Evolutionary conservation across 2,113 vertebrate genomes (phyloP), one percentile per base, ranked within the genome.

Genomic region (Parotia lawesii): DNA sequence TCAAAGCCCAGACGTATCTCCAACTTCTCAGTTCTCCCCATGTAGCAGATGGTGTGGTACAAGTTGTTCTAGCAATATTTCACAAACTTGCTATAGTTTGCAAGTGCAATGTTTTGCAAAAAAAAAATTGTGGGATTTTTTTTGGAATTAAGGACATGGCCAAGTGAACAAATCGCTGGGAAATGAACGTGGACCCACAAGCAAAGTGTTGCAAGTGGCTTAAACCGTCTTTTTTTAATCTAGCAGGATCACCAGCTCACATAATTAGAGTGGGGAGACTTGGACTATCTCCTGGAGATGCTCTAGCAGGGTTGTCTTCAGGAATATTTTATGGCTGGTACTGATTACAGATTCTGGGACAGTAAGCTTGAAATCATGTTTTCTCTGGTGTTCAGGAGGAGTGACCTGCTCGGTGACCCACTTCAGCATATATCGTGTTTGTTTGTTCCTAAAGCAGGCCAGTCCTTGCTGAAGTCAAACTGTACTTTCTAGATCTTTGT

Each of bases 61-160:
- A 92, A 95, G 89, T 96, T 96, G 94, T 97, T 91, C 94, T 95
- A 95, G 95, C 89, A 97, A 91, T 95, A 94, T 91, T 95, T 93
- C 92, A 82, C 87, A 93, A 96, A 94, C 82, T 96, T 94, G 93
- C 79, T 78, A 35, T 79, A 90, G 88, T 91, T 84, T 88, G 64
- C 72, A 91, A 94, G 94, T 40, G 74, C 56, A 80, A 9, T 89
- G 80, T 90, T 97, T 90, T 90, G 53, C 1, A 48, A 37, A 64
- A 87, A 62, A 38, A 65, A 57, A 25, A 1, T 6, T 6, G 51
- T 48, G n/a, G 45, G n/a, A 7, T 61, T 72, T 93, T 76, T 95
- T 95, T 91, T 54, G 10, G 25, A 77, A 95, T 85, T 48, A 93
- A 29, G 79, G 85, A 71, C 64, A 37, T 1, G 50, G 31, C 86